phyloP scores from a whole-genome alignment of 2,888 invertebrate genomes.

The Achlya flavicornis region DNA sequence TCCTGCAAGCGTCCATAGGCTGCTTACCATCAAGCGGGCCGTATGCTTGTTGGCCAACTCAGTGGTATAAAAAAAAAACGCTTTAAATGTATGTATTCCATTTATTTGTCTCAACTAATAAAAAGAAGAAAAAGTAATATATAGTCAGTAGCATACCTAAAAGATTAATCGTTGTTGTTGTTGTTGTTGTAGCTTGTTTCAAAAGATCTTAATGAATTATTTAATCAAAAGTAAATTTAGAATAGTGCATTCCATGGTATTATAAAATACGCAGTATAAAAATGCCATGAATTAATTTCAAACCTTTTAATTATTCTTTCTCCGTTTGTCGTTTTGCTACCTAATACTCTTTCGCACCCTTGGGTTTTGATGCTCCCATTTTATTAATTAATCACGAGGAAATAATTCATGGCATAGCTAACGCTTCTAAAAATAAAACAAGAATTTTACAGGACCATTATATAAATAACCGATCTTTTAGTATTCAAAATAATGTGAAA shows the following conservation, averaged over 20 bases:
- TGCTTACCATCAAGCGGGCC: too few species aligned
- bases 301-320: constrained; percentile 49
- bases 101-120: too few species aligned
- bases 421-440: background rate
- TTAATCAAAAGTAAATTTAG: background rate
- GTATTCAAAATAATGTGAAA: too few species aligned
- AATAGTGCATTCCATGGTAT: background rate
- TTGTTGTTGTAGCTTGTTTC: too few species aligned
- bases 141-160: too few species aligned
- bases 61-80: too few species aligned
- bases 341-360: constrained; percentile 15
- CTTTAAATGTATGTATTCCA: too few species aligned
- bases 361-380: constrained; percentile 8
- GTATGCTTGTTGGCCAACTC: too few species aligned
- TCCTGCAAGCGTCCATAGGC: too few species aligned
- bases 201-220: background rate
- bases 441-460: background rate
- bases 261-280: constrained; percentile 25
- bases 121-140: too few species aligned
- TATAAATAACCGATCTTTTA: background rate
- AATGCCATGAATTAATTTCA: constrained; percentile 48
- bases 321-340: constrained; percentile 17
- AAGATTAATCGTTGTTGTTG: too few species aligned
- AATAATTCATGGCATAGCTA: background rate
- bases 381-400: background rate